A percentile compares a stretch with the other conserved stretches of the same genome.
These are phyloP conservation scores for Chymomyza costata DNA, from an alignment of 1,140 invertebrate genomes.

Conservation along the genomic window DNA sequence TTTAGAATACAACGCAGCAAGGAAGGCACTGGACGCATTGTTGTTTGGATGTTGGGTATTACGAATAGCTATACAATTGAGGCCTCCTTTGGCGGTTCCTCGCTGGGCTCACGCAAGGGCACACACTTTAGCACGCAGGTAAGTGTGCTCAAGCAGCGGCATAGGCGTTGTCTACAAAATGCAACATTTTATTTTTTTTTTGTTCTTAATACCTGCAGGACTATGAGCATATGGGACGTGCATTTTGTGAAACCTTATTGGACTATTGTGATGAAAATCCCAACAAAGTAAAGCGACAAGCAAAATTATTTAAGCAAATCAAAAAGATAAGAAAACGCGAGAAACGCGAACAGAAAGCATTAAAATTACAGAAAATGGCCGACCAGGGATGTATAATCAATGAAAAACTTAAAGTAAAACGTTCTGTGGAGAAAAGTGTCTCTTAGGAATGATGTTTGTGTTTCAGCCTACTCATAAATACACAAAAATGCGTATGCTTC, in stretches of 20 bases:
- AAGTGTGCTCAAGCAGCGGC: slow-evolving; percentile 18
- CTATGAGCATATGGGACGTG: slow-evolving; percentile 87
- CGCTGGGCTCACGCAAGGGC: slow-evolving; percentile 84
- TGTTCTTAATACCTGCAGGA: slow-evolving; percentile 64
- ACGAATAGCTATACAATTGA: slow-evolving; percentile 96
- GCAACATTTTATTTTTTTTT: slow-evolving; percentile 3
- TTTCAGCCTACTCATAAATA: too few relatives aligned
- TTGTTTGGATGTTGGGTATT: slow-evolving; percentile 95
- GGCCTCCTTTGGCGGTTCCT: slow-evolving; percentile 93
- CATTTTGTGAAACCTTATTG: slow-evolving; percentile 93
- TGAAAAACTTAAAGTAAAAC: slow-evolving; percentile 71
- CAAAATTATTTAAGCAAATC: slow-evolving; percentile 86
- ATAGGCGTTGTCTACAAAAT: too few relatives aligned
- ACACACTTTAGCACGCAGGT: slow-evolving; percentile 87
- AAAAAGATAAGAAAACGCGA: slow-evolving; percentile 82
- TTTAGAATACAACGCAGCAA: slow-evolving; percentile 94
- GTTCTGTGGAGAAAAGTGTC: slow-evolving; percentile 71
- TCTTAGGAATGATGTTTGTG: slow-evolving; percentile 70
- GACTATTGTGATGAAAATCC: slow-evolving; percentile 94
- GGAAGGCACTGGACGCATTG: slow-evolving; percentile 94
- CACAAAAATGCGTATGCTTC: too few relatives aligned
- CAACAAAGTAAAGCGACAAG: slow-evolving; percentile 86
- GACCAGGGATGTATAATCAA: slow-evolving; percentile 75
- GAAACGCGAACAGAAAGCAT: slow-evolving; percentile 74
- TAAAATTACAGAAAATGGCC: slow-evolving; percentile 75